A percentile compares a stretch with the other conserved stretches of the same genome.
phyloP scores from a whole-genome alignment of 2,797 vertebrate genomes.

The Mus spretus region DNA sequence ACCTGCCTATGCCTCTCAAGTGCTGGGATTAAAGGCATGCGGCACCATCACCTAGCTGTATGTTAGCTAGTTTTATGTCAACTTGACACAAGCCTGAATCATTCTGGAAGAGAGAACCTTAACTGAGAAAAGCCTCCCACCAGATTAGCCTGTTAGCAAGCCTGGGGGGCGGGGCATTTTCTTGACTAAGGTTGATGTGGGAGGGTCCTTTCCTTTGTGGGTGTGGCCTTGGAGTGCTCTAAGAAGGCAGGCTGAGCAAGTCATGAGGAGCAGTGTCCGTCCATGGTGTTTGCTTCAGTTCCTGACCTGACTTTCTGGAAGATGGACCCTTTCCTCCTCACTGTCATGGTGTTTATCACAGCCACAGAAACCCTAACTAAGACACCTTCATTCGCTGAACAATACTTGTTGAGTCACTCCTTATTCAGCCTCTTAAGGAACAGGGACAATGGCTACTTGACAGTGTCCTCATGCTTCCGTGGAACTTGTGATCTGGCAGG shows the following conservation, averaged over 20 bases:
- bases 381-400: neutral
- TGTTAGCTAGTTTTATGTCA: neutral
- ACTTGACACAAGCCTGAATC: neutral
- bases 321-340: neutral
- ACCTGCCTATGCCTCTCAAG: neutral
- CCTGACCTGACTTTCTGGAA: neutral
- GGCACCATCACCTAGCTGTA: neutral
- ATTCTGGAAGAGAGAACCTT: neutral
- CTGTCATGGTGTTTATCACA: neutral
- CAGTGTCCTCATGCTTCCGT: neutral
- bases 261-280: neutral
- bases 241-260: neutral
- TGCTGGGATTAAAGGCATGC: neutral
- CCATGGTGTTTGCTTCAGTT: neutral
- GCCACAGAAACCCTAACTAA: neutral
- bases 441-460: neutral
- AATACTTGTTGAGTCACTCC: neutral
- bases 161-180: neutral
- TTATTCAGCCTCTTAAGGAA: neutral
- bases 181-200: neutral
- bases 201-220: neutral
- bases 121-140: neutral
- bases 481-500: neutral
- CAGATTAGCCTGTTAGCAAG: neutral
- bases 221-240: neutral